These are phyloP conservation scores for Genyomyrus donnyi DNA, from an alignment of 2,113 vertebrate genomes.

Conservation along the genomic window DNA sequence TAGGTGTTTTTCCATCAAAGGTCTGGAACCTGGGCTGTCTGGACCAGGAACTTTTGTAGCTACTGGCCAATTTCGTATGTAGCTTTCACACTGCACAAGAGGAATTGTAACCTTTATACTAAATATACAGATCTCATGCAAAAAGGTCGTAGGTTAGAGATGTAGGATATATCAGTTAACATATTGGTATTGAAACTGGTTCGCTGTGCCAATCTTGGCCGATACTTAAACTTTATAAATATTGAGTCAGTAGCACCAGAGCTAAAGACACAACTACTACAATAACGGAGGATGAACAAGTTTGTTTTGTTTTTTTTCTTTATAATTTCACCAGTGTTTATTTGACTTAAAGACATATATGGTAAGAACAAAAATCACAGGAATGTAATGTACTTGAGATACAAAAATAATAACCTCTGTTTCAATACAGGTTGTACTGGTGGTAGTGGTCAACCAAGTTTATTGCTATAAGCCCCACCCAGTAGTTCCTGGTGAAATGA, in stretches of 20 bases:
- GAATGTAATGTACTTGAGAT: background rate
- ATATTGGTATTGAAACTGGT: background rate
- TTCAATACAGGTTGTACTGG: background rate
- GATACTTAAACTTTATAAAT: background rate
- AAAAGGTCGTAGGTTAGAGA: background rate
- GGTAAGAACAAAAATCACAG: background rate
- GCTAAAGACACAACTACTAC: background rate
- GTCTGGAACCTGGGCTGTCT: background rate
- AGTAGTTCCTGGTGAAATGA: background rate
- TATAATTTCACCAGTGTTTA: background rate
- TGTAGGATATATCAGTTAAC: background rate
- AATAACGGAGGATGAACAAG: background rate
- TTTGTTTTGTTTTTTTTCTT: background rate
- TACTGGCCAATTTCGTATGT: background rate
- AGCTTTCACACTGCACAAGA: background rate
- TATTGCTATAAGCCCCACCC: background rate
- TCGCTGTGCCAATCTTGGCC: background rate
- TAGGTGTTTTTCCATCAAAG: background rate
- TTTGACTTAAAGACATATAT: background rate
- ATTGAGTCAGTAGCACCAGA: background rate
- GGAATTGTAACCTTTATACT: background rate
- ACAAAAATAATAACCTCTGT: background rate
- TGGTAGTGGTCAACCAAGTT: background rate
- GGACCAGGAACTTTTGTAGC: background rate
- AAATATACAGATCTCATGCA: background rate